phyloP scores from a whole-genome alignment of 2,888 invertebrate genomes.

The Lasioglossum leucozonium region DNA sequence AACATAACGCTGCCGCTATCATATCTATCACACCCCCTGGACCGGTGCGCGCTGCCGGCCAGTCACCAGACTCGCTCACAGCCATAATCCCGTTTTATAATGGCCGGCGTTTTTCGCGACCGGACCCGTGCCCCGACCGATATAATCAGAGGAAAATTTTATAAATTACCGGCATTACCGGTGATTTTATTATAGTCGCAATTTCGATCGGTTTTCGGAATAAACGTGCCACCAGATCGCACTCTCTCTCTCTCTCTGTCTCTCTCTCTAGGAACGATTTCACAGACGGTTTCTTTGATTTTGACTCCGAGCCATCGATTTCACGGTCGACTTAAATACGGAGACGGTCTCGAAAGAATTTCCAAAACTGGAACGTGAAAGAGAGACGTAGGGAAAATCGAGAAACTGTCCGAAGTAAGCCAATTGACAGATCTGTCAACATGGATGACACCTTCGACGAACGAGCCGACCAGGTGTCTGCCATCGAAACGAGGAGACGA shows the following conservation, averaged over 20 bases:
- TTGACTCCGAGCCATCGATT: slow-evolving; percentile 58
- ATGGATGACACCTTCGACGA: slow-evolving; percentile 82
- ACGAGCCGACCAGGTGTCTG: slow-evolving; percentile 77
- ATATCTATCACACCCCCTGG: slow-evolving; percentile 82
- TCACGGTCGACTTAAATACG: slow-evolving; percentile 61
- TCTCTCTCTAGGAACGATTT: slow-evolving; percentile 21
- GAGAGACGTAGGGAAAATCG: slow-evolving; percentile 19
- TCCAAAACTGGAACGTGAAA: slow-evolving; percentile 14
- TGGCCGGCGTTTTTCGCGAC: slow-evolving; percentile 14
- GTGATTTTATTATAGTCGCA: not conserved
- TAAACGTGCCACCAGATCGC: not conserved
- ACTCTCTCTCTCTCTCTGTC: too few relatives aligned
- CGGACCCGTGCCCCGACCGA: not conserved
- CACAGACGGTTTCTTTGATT: slow-evolving; percentile 39
- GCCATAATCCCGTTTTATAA: slow-evolving; percentile 43
- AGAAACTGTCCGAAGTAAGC: slow-evolving; percentile 67
- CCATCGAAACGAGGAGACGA: slow-evolving; percentile 72
- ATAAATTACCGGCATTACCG: not conserved
- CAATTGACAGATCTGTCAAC: slow-evolving; percentile 83
- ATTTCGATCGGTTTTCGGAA: slow-evolving; percentile 12
- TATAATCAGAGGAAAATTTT: not conserved
- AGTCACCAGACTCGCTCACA: slow-evolving; percentile 37
- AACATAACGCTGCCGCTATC: slow-evolving; percentile 79
- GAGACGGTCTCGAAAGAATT: slow-evolving; percentile 34
- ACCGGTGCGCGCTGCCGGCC: slow-evolving; percentile 47